A percentile compares a stretch with the other conserved stretches of the same genome.
Evolutionary conservation across 2,888 invertebrate genomes (phyloP).

Genomic region (Sclerodermus sp.): DNA sequence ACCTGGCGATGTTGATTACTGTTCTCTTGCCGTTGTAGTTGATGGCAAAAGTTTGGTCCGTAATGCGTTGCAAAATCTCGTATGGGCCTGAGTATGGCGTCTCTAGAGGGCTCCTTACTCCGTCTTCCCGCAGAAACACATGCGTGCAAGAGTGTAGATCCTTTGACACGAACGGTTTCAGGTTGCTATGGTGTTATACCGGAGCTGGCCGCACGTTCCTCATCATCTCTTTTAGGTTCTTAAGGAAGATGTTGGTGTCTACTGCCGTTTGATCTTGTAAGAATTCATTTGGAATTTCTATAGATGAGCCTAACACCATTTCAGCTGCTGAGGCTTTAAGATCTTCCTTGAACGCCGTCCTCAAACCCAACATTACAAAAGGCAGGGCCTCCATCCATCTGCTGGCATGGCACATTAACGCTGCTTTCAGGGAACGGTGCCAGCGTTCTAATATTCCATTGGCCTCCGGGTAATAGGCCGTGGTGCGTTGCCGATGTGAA

Average conservation of each 20-base stretch:
- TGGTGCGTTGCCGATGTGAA: constrained; percentile 28
- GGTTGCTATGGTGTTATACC: constrained; percentile 32
- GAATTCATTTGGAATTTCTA: constrained; percentile 36
- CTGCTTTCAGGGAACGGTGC: constrained; percentile 52
- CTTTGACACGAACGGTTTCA: constrained; percentile 15
- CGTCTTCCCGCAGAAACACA: constrained; percentile 12
- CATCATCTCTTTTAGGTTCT: constrained; percentile 10
- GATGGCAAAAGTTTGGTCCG: neutral
- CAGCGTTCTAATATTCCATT: constrained; percentile 54
- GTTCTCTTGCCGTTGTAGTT: neutral
- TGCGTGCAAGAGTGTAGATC: constrained; percentile 11
- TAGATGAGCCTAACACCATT: constrained; percentile 35
- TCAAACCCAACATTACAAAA: constrained; percentile 41
- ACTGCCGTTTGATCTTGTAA: constrained; percentile 8
- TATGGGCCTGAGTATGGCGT: constrained; percentile 26
- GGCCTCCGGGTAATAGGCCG: constrained; percentile 46
- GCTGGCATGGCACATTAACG: constrained; percentile 35
- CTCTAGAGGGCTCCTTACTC: constrained; percentile 9
- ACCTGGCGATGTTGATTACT: neutral
- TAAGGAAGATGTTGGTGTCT: constrained; percentile 3
- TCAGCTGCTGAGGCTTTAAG: constrained; percentile 37
- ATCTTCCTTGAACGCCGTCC: constrained; percentile 38
- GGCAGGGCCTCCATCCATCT: constrained; percentile 42
- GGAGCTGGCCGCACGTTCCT: constrained; percentile 11
- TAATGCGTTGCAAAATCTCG: constrained; percentile 18